These are phyloP conservation scores for Seira ritae DNA, from an alignment of 2,888 invertebrate genomes.

Conservation along the genomic window DNA sequence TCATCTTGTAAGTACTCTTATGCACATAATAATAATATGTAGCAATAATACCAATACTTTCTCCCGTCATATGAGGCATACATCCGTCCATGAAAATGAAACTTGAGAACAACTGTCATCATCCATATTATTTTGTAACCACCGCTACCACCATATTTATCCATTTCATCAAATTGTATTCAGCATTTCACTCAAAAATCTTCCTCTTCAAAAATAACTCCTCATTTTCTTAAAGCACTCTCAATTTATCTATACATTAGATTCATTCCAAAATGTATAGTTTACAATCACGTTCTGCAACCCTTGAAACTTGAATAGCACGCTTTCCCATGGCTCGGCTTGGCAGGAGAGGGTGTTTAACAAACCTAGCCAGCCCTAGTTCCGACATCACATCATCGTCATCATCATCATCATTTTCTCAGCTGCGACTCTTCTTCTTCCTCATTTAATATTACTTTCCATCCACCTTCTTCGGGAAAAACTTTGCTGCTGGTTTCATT, in stretches of 20 bases:
- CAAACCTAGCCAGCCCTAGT: slow-evolving; percentile 40
- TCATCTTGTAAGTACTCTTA: no score
- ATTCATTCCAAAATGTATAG: not conserved
- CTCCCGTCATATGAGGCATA: no score
- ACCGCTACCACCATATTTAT: no score
- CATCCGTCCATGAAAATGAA: no score
- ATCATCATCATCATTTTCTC: slow-evolving; percentile 21
- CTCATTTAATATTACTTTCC: slow-evolving; percentile 26
- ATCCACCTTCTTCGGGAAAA: slow-evolving; percentile 32
- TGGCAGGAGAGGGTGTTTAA: slow-evolving; percentile 21
- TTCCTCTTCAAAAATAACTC: no score
- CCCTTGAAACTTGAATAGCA: not conserved
- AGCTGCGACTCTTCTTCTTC: slow-evolving; percentile 45
- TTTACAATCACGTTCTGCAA: not conserved
- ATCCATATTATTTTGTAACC: no score
- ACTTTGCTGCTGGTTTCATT: slow-evolving; percentile 44
- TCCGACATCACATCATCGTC: slow-evolving; percentile 31
- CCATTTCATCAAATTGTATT: no score
- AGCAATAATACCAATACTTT: no score
- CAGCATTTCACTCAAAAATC: no score
- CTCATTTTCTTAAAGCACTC: no score
- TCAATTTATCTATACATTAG: not conserved
- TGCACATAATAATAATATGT: no score
- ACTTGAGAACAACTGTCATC: no score
- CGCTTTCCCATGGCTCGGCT: slow-evolving; percentile 5